Conservation (phyloP, 2,888 invertebrate genomes). For the Pammene fasciana region DNA sequence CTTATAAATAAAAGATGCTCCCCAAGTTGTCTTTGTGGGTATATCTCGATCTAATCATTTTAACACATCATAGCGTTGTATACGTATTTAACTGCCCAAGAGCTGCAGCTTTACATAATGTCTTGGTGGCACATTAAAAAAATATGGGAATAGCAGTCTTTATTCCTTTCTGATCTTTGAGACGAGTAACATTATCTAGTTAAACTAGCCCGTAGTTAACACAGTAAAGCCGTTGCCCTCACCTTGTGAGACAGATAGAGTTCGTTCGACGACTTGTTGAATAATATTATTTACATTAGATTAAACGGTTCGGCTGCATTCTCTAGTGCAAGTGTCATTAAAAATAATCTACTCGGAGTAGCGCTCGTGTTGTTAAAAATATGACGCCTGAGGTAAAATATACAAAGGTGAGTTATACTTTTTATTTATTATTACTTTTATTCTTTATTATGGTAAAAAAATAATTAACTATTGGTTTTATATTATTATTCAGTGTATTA, state of each 20-base stretch:
- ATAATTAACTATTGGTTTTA: no score
- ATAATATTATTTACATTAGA: constrained; percentile 30
- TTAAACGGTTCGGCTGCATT: not conserved
- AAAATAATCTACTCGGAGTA: constrained; percentile 15
- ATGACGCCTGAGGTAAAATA: constrained; percentile 59
- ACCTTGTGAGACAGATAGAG: constrained; percentile 23
- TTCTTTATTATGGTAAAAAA: no score
- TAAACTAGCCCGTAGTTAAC: not conserved
- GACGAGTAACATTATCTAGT: constrained; percentile 6
- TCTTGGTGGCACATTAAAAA: no score
- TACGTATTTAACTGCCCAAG: no score
- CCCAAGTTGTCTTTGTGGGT: no score
- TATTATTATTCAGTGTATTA: no score
- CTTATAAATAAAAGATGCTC: no score
- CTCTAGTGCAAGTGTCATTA: constrained; percentile 1
- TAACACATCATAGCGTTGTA: no score
- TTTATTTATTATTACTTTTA: not conserved
- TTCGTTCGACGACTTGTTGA: constrained; percentile 3
- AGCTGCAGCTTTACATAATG: no score
- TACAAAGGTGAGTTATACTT: constrained; percentile 50
- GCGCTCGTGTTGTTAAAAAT: constrained; percentile 2
- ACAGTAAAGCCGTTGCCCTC: constrained; percentile 18
- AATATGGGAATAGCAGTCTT: not conserved
- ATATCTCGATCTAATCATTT: no score
- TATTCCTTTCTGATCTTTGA: not conserved